These are phyloP conservation scores for Eupithecia inturbata DNA, from an alignment of 2,888 invertebrate genomes.

Conservation along the genomic window DNA sequence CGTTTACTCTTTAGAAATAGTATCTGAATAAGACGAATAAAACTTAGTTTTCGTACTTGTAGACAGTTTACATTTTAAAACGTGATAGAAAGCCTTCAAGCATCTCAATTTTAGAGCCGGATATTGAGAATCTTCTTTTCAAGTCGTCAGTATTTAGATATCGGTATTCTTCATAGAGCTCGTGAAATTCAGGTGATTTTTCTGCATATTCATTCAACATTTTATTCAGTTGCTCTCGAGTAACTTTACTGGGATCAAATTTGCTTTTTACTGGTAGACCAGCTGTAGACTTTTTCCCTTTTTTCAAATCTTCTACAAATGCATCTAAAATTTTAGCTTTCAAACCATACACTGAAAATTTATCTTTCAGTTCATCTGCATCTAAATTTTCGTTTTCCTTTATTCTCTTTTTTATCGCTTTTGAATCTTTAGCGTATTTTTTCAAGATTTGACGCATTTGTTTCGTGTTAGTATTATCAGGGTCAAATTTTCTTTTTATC, in stretches of 20 bases:
- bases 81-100: neutral
- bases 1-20: too few relatives aligned
- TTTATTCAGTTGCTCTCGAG: neutral
- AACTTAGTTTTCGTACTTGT: neutral
- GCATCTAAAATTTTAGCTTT: neutral
- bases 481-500: conserved; percentile 45
- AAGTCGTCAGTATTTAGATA: neutral
- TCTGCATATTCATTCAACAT: neutral
- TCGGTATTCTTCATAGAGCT: neutral
- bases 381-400: conserved; percentile 26
- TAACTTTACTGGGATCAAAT: neutral
- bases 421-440: conserved; percentile 39
- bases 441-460: conserved; percentile 46
- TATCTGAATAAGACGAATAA: neutral
- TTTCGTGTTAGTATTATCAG: conserved; percentile 46
- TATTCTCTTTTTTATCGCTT: conserved; percentile 25
- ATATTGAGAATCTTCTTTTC: neutral
- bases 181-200: neutral
- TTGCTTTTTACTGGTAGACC: neutral
- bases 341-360: neutral
- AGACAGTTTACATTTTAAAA: neutral
- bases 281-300: neutral
- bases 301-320: conserved; percentile 5
- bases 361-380: conserved; percentile 3
- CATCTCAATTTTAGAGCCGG: neutral